A percentile compares a stretch with the other conserved stretches of the same genome.
These are phyloP conservation scores for Portunus trituberculatus DNA, from an alignment of 1,140 invertebrate genomes.

Conservation along the genomic window DNA sequence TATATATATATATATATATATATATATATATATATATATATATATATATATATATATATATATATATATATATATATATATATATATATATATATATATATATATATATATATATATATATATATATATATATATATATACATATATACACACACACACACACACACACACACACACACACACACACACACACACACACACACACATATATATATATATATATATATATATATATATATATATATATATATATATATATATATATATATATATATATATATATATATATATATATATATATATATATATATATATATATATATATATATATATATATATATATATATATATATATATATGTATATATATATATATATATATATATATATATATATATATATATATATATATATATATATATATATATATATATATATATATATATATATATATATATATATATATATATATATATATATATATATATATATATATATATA, in stretches of 20 bases:
- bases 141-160: conserved; percentile 29
- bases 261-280: conserved; percentile 43
- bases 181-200: conserved; percentile 37
- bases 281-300: conserved; percentile 45
- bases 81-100: background rate
- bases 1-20: background rate
- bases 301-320: conserved; percentile 50
- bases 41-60: background rate
- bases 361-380: conserved; percentile 53
- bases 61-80: conserved; percentile 27
- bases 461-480: too few relatives aligned
- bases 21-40: background rate
- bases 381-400: too few relatives aligned
- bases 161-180: background rate
- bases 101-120: background rate
- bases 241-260: conserved; percentile 58
- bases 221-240: conserved; percentile 58
- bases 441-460: too few relatives aligned
- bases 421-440: too few relatives aligned
- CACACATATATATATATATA: conserved; percentile 49
- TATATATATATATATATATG: conserved; percentile 57
- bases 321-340: conserved; percentile 62
- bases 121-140: conserved; percentile 1
- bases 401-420: too few relatives aligned
- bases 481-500: too few relatives aligned